A percentile compares a stretch with the other conserved stretches of the same genome.
These are phyloP conservation scores for Gavia stellata DNA, from an alignment of 2,113 vertebrate species.

Conservation along the genomic window DNA sequence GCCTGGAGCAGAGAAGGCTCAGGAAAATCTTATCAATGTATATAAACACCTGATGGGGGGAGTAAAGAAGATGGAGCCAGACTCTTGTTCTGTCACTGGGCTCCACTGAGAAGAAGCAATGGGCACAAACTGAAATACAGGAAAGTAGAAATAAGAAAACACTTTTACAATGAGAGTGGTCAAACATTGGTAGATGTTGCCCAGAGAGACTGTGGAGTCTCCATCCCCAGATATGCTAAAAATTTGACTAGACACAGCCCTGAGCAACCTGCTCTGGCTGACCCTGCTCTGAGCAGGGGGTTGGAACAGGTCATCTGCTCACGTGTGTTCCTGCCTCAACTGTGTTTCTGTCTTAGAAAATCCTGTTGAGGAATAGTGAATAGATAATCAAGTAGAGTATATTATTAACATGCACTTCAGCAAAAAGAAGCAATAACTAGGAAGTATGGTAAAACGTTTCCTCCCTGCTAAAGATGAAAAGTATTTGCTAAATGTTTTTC, in stretches of 20 bases:
- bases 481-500: not conserved
- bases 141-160: not conserved
- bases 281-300: not conserved
- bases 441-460: not conserved
- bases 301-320: not conserved
- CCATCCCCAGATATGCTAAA: not conserved
- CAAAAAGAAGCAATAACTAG: not conserved
- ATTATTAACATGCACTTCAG: not conserved
- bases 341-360: not conserved
- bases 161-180: not conserved
- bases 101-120: not conserved
- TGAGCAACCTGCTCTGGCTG: not conserved
- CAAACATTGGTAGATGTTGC: not conserved
- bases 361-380: not conserved
- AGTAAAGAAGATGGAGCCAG: not conserved
- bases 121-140: not conserved
- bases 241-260: accelerated
- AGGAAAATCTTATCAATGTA: not conserved
- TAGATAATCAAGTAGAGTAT: not conserved
- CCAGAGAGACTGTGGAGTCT: not conserved
- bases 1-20: not conserved
- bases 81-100: not conserved
- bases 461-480: not conserved
- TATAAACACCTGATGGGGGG: not conserved
- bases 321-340: not conserved